Percentiles rank a stretch among this genome's conserved stretches.
Evolutionary conservation across 2,888 invertebrate genomes (phyloP).

Genomic region (Tenthredo distinguenda): DNA sequence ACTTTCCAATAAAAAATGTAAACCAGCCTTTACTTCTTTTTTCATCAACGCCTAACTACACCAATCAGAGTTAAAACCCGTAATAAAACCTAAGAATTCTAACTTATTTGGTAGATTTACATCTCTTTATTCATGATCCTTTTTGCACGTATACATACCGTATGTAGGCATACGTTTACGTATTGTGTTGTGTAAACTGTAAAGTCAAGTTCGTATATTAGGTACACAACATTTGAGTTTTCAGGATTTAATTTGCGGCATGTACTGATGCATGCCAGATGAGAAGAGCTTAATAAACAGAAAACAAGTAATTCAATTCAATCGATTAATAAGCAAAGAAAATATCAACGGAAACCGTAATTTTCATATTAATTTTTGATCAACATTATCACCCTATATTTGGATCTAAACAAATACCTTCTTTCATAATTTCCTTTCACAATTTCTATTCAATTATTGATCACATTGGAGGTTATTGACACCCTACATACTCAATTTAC

Average conservation of each 20-base stretch:
- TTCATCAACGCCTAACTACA: background rate
- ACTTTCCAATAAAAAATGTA: background rate
- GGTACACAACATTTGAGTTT: conserved; percentile 2
- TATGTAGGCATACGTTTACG: no score
- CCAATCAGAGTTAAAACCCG: conserved; percentile 24
- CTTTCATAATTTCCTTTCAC: background rate
- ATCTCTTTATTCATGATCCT: background rate
- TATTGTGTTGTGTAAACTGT: background rate
- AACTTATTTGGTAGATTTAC: conserved; percentile 20
- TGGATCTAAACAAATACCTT: background rate
- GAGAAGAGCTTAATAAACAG: background rate
- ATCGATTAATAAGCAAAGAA: background rate
- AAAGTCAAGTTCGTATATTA: no score
- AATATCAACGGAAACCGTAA: conserved; percentile 10
- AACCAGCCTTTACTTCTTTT: conserved; percentile 21
- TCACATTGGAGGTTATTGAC: conserved; percentile 5
- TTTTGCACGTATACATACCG: background rate
- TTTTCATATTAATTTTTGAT: background rate
- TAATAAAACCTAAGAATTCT: background rate
- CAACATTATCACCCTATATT: background rate
- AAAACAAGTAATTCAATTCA: background rate
- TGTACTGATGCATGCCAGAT: conserved; percentile 7
- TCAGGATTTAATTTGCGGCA: background rate
- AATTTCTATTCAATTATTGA: background rate
- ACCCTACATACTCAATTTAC: background rate